A percentile compares a stretch with the other conserved stretches of the same genome.
Evolutionary conservation across 2,888 invertebrate genomes (phyloP).

Genomic region (Lycia hirtaria): DNA sequence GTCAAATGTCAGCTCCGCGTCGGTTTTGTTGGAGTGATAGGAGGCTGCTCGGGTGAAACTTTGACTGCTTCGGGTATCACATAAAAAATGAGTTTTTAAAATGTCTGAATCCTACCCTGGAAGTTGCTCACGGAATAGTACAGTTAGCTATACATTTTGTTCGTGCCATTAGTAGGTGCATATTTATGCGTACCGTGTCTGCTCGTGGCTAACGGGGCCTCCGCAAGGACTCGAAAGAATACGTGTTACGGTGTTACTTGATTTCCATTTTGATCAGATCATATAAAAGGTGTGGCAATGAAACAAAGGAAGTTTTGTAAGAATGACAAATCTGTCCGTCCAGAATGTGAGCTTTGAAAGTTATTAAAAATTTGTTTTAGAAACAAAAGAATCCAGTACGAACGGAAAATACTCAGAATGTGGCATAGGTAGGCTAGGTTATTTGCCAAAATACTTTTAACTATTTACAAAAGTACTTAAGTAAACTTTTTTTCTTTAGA

Average conservation of each 20-base stretch:
- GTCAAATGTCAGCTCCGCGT: too few relatives aligned
- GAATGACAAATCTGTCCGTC: conserved; percentile 15
- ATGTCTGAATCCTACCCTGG: conserved; percentile 47
- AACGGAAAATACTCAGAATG: too few relatives aligned
- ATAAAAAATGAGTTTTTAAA: too few relatives aligned
- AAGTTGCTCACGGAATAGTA: conserved; percentile 68
- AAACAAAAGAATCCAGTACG: too few relatives aligned
- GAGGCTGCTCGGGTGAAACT: too few relatives aligned
- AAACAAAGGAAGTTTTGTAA: conserved; percentile 13
- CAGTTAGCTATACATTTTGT: conserved; percentile 76
- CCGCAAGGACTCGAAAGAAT: conserved; percentile 70
- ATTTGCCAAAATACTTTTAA: too few relatives aligned
- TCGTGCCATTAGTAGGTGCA: conserved; percentile 78
- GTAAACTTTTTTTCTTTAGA: too few relatives aligned
- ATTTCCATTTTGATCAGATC: conserved; percentile 41
- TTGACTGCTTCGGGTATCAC: too few relatives aligned
- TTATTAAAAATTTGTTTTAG: not conserved
- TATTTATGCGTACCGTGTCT: conserved; percentile 82
- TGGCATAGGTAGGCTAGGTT: too few relatives aligned
- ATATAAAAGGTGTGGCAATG: conserved; percentile 18
- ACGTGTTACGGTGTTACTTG: conserved; percentile 59
- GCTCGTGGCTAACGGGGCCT: conserved; percentile 80
- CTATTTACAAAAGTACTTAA: too few relatives aligned
- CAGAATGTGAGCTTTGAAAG: conserved; percentile 2
- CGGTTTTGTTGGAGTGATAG: too few relatives aligned